phyloP scores from a whole-genome alignment of 2,113 vertebrate species.

The Formicarius rufipectus region DNA sequence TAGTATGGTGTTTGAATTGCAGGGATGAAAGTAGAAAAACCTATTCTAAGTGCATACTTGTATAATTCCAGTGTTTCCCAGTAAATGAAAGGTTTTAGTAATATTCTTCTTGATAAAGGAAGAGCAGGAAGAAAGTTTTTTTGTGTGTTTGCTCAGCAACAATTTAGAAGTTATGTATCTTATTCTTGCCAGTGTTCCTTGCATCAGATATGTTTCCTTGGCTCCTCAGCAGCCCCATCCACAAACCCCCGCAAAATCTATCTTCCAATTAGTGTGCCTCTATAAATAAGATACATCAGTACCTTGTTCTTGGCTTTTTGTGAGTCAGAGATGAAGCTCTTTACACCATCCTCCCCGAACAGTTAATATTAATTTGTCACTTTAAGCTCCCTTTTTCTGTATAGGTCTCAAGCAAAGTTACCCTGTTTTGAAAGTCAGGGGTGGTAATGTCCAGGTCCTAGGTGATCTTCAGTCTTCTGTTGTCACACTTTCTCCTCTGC shows the following conservation, averaged over 20 bases:
- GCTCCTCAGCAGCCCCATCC: background rate
- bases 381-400: background rate
- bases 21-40: fast-evolving
- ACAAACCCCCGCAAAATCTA: background rate
- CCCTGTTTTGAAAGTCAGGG: background rate
- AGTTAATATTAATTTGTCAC: background rate
- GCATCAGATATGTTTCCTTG: background rate
- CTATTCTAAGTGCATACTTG: background rate
- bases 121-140: background rate
- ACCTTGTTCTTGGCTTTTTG: background rate
- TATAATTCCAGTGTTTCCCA: background rate
- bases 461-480: background rate
- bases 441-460: background rate
- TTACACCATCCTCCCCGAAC: background rate
- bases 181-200: background rate
- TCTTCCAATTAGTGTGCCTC: background rate
- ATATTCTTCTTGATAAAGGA: background rate
- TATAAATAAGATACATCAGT: background rate
- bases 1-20: background rate
- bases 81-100: background rate
- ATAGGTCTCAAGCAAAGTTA: background rate
- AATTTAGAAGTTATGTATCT: background rate
- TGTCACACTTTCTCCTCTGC: background rate
- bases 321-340: background rate
- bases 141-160: background rate